Conservation (phyloP, 2,888 invertebrate species). For the Eupsilia transversa region DNA sequence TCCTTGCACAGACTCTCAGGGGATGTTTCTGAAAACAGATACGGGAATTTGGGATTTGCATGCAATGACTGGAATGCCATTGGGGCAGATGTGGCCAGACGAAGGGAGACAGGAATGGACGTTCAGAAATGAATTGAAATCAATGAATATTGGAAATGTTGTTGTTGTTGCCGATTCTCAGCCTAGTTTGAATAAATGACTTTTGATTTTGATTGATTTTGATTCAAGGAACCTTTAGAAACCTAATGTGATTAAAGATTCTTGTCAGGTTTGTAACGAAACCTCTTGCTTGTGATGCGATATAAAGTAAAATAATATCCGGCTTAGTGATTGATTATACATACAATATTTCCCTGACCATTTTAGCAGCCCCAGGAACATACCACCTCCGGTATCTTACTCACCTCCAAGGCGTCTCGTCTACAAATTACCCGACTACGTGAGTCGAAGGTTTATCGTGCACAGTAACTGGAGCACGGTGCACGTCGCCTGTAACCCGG, state of each 20-base stretch:
- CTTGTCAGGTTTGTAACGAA: neutral
- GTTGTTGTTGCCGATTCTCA: too few relatives aligned
- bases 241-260: neutral
- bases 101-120: neutral
- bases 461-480: conserved; percentile 31
- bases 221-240: neutral
- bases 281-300: neutral
- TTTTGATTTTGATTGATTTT: too few relatives aligned
- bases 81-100: conserved; percentile 2
- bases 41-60: conserved; percentile 54
- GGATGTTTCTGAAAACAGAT: conserved; percentile 45
- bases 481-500: conserved; percentile 1
- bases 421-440: conserved; percentile 59
- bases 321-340: neutral
- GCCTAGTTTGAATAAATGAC: too few relatives aligned
- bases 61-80: conserved; percentile 25
- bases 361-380: neutral
- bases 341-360: neutral
- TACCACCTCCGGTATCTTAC: conserved; percentile 29
- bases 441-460: conserved; percentile 58
- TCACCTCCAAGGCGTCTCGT: conserved; percentile 30
- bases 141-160: conserved; percentile 9
- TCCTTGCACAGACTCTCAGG: conserved; percentile 12
- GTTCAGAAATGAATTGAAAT: neutral
- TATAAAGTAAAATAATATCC: neutral